Percentiles rank a stretch among this genome's conserved stretches.
These are phyloP conservation scores for Noctua comes DNA, from an alignment of 2,888 invertebrate genomes.

Conservation along the genomic window DNA sequence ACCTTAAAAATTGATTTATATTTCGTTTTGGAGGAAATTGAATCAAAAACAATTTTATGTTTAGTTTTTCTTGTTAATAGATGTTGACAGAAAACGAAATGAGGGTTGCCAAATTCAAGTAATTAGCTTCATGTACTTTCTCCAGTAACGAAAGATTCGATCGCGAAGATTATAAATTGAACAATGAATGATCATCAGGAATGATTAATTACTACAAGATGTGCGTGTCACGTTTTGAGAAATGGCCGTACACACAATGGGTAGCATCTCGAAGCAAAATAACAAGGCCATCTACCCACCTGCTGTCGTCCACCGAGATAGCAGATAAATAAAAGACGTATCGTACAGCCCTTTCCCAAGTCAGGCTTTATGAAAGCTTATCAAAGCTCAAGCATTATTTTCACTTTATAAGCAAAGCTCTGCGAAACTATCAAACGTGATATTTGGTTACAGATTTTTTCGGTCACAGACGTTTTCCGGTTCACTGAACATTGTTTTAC, in stretches of 20 bases:
- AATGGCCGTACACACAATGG: slow-evolving; percentile 40
- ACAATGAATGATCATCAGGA: slow-evolving; percentile 37
- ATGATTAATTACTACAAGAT: slow-evolving; percentile 54
- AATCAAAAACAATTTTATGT: slow-evolving; percentile 57
- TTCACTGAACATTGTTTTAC: slow-evolving; percentile 61
- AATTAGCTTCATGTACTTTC: slow-evolving; percentile 8
- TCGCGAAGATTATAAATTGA: slow-evolving; percentile 24
- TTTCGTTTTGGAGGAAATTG: slow-evolving; percentile 57
- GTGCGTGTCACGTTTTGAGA: slow-evolving; percentile 47
- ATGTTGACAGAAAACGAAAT: slow-evolving; percentile 12
- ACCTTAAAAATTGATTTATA: slow-evolving; percentile 55
- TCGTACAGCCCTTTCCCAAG: slow-evolving; percentile 10
- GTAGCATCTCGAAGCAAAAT: slow-evolving; percentile 25
- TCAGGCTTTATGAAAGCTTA: slow-evolving; percentile 32
- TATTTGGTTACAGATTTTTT: slow-evolving; percentile 40
- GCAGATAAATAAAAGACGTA: slow-evolving; percentile 21
- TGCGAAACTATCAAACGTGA: slow-evolving; percentile 33
- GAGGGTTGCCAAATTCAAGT: slow-evolving; percentile 3
- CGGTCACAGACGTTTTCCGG: slow-evolving; percentile 53
- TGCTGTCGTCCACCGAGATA: slow-evolving; percentile 10
- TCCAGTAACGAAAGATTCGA: slow-evolving; percentile 6
- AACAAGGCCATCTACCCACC: slow-evolving; percentile 19
- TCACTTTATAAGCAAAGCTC: slow-evolving; percentile 41
- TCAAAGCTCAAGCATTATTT: slow-evolving; percentile 37
- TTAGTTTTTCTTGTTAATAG: slow-evolving; percentile 44